These are phyloP conservation scores for Drosophila ercepeae DNA, from an alignment of 1,140 invertebrate species.

Conservation along the genomic window DNA sequence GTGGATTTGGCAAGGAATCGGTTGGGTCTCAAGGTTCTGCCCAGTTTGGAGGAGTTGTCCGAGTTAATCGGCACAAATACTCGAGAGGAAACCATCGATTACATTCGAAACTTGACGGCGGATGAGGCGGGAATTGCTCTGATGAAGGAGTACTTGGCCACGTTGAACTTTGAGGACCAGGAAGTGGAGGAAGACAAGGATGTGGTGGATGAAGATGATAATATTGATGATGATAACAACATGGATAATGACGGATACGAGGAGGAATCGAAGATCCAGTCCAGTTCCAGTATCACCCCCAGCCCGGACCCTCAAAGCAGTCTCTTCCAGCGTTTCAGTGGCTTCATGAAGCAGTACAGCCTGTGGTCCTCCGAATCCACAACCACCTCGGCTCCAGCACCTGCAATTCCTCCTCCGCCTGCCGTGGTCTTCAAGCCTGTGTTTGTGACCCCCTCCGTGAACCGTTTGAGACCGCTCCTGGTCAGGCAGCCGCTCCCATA, in stretches of 20 bases:
- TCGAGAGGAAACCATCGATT: conserved; percentile 64
- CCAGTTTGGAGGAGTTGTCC: conserved; percentile 58
- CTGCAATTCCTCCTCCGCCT: not conserved
- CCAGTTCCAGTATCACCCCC: conserved; percentile 2
- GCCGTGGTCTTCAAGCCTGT: conserved; percentile 27
- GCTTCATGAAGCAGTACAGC: conserved; percentile 51
- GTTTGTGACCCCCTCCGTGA: conserved; percentile 28
- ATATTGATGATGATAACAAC: conserved; percentile 24
- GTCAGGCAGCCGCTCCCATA: conserved; percentile 65
- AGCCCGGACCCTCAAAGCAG: conserved; percentile 2
- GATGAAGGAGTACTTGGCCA: conserved; percentile 71
- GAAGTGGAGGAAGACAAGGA: conserved; percentile 10
- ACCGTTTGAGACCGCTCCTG: conserved; percentile 37
- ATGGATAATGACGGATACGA: conserved; percentile 44
- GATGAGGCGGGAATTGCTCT: conserved; percentile 63
- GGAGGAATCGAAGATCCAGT: conserved; percentile 6
- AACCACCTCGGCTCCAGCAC: conserved; percentile 14
- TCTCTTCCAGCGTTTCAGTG: conserved; percentile 40
- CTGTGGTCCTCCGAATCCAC: conserved; percentile 28
- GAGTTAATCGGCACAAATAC: conserved; percentile 67
- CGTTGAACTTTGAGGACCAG: conserved; percentile 59
- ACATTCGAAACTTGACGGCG: conserved; percentile 57
- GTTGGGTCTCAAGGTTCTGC: conserved; percentile 67
- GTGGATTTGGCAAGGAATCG: conserved; percentile 63
- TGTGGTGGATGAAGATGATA: not conserved